A percentile compares a stretch with the other conserved stretches of the same genome.
Conservation (phyloP, 1,140 invertebrate species). For the Contarinia nasturtii region DNA sequence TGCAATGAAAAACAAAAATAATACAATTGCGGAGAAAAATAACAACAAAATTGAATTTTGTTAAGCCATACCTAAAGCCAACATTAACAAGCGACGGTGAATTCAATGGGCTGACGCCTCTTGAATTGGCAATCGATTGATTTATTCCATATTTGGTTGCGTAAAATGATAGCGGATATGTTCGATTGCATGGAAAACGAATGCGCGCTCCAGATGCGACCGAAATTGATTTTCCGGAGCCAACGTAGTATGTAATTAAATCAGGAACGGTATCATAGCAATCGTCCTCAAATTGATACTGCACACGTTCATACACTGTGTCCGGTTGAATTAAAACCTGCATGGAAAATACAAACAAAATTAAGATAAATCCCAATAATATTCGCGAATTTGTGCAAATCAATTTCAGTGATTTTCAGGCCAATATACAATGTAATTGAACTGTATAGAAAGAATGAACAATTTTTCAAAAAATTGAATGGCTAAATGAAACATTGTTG, state of each 20-base stretch:
- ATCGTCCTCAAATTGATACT: constrained; percentile 89
- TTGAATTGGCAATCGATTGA: constrained; percentile 17
- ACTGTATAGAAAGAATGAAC: too few species aligned
- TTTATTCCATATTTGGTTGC: constrained; percentile 22
- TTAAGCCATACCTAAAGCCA: constrained; percentile 9
- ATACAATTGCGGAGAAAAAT: too few species aligned
- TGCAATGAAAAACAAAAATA: too few species aligned
- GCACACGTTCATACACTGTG: constrained; percentile 76
- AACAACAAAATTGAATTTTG: too few species aligned
- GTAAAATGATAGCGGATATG: constrained; percentile 35
- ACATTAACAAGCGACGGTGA: constrained; percentile 13
- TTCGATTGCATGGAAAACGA: constrained; percentile 49
- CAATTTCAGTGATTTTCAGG: too few species aligned
- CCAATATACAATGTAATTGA: too few species aligned
- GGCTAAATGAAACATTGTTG: too few species aligned
- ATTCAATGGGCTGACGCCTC: constrained; percentile 16
- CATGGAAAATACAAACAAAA: constrained; percentile 8
- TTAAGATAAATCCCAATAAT: not conserved
- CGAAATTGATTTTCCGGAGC: constrained; percentile 71
- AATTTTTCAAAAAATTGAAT: too few species aligned
- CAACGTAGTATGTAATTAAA: constrained; percentile 87
- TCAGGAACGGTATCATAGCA: constrained; percentile 83
- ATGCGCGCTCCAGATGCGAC: constrained; percentile 73
- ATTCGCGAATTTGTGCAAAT: too few species aligned
- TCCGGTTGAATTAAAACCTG: constrained; percentile 70